Conservation (phyloP, 1,140 invertebrate species). For the Drosophila nigrodunni region DNA sequence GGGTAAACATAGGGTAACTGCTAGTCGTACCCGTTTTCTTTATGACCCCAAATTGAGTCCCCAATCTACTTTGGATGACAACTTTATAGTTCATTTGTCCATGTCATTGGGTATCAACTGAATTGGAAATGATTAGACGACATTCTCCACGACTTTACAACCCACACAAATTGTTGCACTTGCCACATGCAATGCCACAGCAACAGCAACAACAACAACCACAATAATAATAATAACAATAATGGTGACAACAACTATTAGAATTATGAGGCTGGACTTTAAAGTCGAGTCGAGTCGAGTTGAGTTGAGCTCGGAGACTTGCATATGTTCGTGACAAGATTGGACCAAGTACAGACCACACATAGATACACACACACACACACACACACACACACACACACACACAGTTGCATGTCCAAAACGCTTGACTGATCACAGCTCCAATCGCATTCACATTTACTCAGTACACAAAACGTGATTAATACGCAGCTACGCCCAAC, state of each 20-base stretch:
- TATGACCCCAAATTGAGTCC: too few species aligned
- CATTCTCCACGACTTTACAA: conserved; percentile 23
- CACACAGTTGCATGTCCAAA: conserved; percentile 4
- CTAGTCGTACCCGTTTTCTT: not conserved
- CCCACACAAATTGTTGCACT: conserved; percentile 14
- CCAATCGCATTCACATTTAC: conserved; percentile 24
- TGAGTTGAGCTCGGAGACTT: not conserved
- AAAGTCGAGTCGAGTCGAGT: not conserved
- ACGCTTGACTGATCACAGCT: conserved; percentile 28
- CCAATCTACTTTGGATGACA: not conserved
- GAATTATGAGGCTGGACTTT: conserved; percentile 13
- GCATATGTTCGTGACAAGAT: conserved; percentile 69
- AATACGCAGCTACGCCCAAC: conserved; percentile 4
- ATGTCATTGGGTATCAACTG: conserved; percentile 4
- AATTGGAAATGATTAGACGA: conserved; percentile 16
- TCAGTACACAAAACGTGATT: conserved; percentile 18
- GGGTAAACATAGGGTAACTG: not conserved
- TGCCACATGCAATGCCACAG: conserved; percentile 23
- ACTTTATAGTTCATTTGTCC: conserved; percentile 12
- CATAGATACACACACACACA: conserved; percentile 7
- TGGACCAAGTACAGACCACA: conserved; percentile 57
- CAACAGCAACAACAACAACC: not conserved
- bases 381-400: too few species aligned
- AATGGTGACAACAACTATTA: not conserved
- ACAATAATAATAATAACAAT: conserved; percentile 7